A percentile compares a stretch with the other conserved stretches of the same genome.
Conservation (phyloP, 2,797 vertebrate genomes). For the Bradypodion pumilum region DNA sequence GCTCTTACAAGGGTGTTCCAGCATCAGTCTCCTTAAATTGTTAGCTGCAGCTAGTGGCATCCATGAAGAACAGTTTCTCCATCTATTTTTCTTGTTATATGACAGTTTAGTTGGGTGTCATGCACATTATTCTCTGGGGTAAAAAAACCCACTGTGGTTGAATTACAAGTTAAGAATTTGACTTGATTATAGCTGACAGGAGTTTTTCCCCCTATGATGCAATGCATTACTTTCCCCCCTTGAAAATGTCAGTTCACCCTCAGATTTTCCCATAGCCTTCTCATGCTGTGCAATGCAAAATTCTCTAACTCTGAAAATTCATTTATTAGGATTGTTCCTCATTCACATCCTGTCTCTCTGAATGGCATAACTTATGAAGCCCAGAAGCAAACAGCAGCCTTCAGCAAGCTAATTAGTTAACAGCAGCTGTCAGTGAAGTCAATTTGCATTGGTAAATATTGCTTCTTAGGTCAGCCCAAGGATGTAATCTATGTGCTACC, state of each 20-base stretch:
- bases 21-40: too few relatives aligned
- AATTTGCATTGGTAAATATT: background rate
- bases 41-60: too few relatives aligned
- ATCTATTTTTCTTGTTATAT: background rate
- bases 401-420: conserved; percentile 24
- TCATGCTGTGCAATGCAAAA: background rate
- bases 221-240: background rate
- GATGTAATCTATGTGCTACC: background rate
- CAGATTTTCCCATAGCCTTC: background rate
- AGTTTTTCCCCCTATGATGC: background rate
- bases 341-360: background rate
- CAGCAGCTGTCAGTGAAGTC: conserved; percentile 18
- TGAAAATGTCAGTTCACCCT: background rate
- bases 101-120: background rate
- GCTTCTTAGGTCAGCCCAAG: background rate
- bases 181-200: background rate
- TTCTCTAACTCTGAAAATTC: background rate
- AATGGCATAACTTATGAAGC: background rate
- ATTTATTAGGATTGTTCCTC: conserved; percentile 2
- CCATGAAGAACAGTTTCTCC: too few relatives aligned
- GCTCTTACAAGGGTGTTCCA: too few relatives aligned
- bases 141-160: background rate
- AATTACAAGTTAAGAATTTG: background rate
- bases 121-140: background rate
- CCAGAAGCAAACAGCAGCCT: background rate